phyloP scores from a whole-genome alignment of 2,797 vertebrate genomes.

The Chromobotia macracanthus region DNA sequence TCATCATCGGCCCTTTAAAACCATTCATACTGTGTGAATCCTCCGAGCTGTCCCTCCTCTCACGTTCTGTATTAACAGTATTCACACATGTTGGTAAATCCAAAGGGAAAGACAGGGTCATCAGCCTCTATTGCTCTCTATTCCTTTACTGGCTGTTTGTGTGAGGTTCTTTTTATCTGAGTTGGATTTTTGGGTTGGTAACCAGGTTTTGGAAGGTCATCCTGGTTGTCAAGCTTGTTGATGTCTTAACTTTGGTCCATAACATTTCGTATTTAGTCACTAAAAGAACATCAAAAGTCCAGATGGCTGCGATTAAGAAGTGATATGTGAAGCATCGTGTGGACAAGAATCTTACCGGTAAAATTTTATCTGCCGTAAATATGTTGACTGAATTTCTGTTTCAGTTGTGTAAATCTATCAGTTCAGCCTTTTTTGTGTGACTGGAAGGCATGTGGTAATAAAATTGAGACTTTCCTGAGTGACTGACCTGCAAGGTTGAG shows the following conservation, averaged over 20 bases:
- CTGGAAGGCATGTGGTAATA: slow-evolving; percentile 49
- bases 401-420: slow-evolving; percentile 42
- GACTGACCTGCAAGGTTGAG: slow-evolving; percentile 4
- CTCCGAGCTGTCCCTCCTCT: neutral
- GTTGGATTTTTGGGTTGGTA: neutral
- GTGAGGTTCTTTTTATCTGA: neutral
- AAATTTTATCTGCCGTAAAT: slow-evolving; percentile 43
- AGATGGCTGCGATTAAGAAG: slow-evolving; percentile 9
- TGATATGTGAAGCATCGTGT: slow-evolving; percentile 22
- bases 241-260: slow-evolving; percentile 10
- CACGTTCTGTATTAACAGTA: neutral
- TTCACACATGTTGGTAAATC: neutral
- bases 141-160: neutral
- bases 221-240: neutral
- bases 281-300: slow-evolving; percentile 11
- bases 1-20: slow-evolving; percentile 46
- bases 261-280: neutral
- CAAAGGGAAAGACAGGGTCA: neutral
- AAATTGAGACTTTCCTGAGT: neutral
- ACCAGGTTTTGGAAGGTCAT: neutral
- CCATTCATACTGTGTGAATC: slow-evolving; percentile 54
- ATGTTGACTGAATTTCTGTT: slow-evolving; percentile 28
- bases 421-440: neutral
- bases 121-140: neutral
- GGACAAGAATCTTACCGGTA: slow-evolving; percentile 25